Evolutionary conservation across 23 tunicate genomes (phyloP), one percentile per base, ranked within the genome.

Genomic region (Trididemnum miniatum): DNA sequence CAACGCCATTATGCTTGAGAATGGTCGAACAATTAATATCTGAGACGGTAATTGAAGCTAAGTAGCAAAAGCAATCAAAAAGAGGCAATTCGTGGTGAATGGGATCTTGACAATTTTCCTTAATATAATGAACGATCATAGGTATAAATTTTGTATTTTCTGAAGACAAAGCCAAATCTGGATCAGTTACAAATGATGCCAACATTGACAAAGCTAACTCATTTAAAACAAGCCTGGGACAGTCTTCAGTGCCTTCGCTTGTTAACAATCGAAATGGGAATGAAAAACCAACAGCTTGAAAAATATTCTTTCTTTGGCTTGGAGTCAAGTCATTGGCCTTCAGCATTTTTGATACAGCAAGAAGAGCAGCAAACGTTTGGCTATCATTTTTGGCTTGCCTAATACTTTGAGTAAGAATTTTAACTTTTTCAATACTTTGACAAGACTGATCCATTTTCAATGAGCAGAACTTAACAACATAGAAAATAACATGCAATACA

Each of bases 331-430:
- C 49, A 35, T 67, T 83, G 3, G 92, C 88, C 33, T 78, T 77
- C 28, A 83, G 25, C 34, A 76, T 23, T 73, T 87, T 87, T 71
- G 92, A 36, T 20, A 87, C 72, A 15, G 89, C 72, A 52, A 92
- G 89, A 59, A 92, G 62, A 15, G 97, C 80, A 31, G 97, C 97
- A 87, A 83, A 92, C 64, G 66, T 88, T 27, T 92, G 83, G 38
- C 83, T 87, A 57, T 92, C 97, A 44, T 86, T 82, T 63, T 87
- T 83, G 9, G 97, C 89, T 31, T 65, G 59, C 34, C 74, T 62
- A 15, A 83, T 32, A 18, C 83, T 71, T 22, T 66, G 75, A 4
- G 29, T 24, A 12, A 62, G 67, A n/a, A n/a, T n/a, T n/a, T n/a
- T n/a, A n/a, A n/a, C n/a, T n/a, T n/a, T n/a, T n/a, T n/a, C n/a